A percentile compares a stretch with the other conserved stretches of the same genome.
These are phyloP conservation scores for Dicranocentrus wangi DNA, from an alignment of 2,888 invertebrate species.

Conservation along the genomic window DNA sequence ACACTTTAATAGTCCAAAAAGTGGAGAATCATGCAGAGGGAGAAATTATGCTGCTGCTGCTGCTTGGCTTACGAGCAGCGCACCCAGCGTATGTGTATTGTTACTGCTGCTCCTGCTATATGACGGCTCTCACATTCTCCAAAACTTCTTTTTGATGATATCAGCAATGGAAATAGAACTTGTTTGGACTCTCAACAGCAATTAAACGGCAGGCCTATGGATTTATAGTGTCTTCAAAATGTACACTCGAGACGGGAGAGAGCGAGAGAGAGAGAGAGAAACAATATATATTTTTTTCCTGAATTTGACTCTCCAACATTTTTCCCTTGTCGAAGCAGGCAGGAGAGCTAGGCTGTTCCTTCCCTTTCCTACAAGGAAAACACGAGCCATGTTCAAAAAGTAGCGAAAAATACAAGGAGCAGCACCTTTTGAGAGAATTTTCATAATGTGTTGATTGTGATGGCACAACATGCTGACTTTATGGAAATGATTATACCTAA, in stretches of 20 bases:
- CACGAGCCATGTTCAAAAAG: slow-evolving; percentile 54
- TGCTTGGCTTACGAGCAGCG: not conserved
- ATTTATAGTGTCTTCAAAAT: slow-evolving; percentile 59
- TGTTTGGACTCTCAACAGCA: slow-evolving; percentile 66
- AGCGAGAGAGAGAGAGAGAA: too few species aligned
- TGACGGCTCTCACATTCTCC: not conserved
- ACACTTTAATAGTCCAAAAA: slow-evolving; percentile 64
- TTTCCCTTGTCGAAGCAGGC: slow-evolving; percentile 2
- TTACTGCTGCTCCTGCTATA: slow-evolving; percentile 1
- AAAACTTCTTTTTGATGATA: slow-evolving; percentile 60
- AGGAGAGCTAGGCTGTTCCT: not conserved
- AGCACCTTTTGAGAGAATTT: slow-evolving; percentile 3
- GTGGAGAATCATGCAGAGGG: slow-evolving; percentile 53
- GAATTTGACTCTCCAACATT: slow-evolving; percentile 20
- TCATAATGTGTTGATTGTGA: slow-evolving; percentile 63
- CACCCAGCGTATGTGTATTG: not conserved
- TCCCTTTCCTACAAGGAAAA: slow-evolving; percentile 18
- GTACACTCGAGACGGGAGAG: slow-evolving; percentile 11
- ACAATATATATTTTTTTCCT: slow-evolving; percentile 1
- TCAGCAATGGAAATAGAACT: slow-evolving; percentile 66
- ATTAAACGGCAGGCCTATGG: slow-evolving; percentile 66
- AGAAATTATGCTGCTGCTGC: slow-evolving; percentile 20
- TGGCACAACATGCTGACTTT: slow-evolving; percentile 63
- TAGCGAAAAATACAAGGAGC: slow-evolving; percentile 45
- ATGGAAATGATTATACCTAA: slow-evolving; percentile 59